These are phyloP conservation scores for Aldabrachelys gigantea DNA, from an alignment of 2,113 vertebrate species.

Conservation along the genomic window DNA sequence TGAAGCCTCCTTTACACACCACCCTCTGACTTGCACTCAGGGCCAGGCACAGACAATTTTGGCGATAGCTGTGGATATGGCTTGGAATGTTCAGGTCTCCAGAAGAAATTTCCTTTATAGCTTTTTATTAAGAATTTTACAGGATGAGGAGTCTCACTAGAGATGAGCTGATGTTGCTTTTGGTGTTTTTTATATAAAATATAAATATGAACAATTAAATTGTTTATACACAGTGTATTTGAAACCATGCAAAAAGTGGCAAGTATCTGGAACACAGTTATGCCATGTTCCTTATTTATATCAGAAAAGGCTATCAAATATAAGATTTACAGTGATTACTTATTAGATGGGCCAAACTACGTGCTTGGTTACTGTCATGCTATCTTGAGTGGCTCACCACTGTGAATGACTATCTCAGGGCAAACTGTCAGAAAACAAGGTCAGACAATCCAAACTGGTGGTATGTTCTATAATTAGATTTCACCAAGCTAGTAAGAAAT, in stretches of 20 bases:
- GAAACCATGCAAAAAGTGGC: not conserved
- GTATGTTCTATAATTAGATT: too few relatives aligned
- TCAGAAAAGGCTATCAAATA: not conserved
- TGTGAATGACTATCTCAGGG: too few relatives aligned
- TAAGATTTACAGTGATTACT: not conserved
- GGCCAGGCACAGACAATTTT: accelerated
- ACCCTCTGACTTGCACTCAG: not conserved
- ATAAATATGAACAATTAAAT: not conserved
- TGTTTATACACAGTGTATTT: not conserved
- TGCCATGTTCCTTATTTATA: not conserved
- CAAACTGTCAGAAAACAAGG: too few relatives aligned
- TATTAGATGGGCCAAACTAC: not conserved
- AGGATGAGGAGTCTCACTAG: not conserved
- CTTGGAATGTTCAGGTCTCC: not conserved
- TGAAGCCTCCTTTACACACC: not conserved
- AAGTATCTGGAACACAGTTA: not conserved
- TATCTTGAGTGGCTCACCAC: too few relatives aligned
- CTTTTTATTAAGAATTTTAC: not conserved
- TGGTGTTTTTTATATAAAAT: not conserved
- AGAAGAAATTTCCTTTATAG: not conserved
- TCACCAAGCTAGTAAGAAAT: too few relatives aligned
- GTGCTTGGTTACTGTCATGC: not conserved
- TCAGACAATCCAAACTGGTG: too few relatives aligned
- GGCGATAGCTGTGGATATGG: not conserved
- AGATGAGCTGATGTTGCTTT: not conserved